Conservation (phyloP, 1,140 invertebrate genomes). For the Brevipalpus yothersi region DNA sequence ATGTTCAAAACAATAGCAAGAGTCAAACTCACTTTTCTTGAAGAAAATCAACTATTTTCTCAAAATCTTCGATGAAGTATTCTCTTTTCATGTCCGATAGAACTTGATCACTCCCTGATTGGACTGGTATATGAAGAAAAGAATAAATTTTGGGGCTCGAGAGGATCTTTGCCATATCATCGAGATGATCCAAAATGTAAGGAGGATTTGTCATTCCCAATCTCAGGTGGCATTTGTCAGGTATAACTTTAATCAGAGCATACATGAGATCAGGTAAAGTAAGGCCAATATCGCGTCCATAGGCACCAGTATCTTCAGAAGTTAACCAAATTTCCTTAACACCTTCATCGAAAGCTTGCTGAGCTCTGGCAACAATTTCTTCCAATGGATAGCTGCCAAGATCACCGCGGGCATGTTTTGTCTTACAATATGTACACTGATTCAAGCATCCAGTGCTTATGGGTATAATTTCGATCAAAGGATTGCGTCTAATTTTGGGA, state of each 20-base stretch:
- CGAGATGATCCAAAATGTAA: conserved; percentile 80
- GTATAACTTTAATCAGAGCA: conserved; percentile 67
- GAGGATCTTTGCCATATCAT: conserved; percentile 63
- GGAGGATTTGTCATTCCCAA: conserved; percentile 96
- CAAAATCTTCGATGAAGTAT: conserved; percentile 67
- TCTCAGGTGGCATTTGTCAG: conserved; percentile 45
- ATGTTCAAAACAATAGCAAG: not conserved
- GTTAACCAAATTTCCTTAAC: conserved; percentile 95
- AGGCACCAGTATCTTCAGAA: conserved; percentile 91
- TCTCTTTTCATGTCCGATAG: conserved; percentile 88
- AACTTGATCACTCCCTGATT: conserved; percentile 80
- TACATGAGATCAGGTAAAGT: conserved; percentile 62
- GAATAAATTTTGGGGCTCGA: conserved; percentile 62
- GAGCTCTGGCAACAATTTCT: conserved; percentile 26
- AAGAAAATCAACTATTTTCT: conserved; percentile 62
- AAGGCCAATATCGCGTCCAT: conserved; percentile 75
- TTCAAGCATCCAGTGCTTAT: conserved; percentile 92
- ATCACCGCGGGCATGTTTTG: conserved; percentile 86
- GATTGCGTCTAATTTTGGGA: conserved; percentile 85
- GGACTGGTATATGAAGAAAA: conserved; percentile 90
- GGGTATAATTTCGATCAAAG: conserved; percentile 87
- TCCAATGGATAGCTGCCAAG: conserved; percentile 67
- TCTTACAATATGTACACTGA: conserved; percentile 96
- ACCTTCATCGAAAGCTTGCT: conserved; percentile 63
- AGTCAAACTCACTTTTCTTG: conserved; percentile 31